Conservation (phyloP, 2,113 vertebrate genomes). For the Crotalus helleri region DNA sequence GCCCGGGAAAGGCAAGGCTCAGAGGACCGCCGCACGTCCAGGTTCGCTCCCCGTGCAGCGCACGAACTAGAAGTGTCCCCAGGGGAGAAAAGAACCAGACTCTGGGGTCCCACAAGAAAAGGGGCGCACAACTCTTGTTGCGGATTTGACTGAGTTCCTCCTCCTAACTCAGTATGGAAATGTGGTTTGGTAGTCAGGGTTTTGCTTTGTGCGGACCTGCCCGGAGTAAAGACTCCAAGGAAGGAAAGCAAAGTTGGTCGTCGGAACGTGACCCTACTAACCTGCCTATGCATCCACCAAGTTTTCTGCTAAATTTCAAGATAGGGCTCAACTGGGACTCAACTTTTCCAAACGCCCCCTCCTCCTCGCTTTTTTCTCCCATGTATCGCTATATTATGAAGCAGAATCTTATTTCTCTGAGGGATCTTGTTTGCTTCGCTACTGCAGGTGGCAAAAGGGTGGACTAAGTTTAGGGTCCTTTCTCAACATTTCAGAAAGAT, state of each 20-base stretch:
- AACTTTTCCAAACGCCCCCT: background rate
- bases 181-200: background rate
- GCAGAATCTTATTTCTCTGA: background rate
- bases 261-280: background rate
- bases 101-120: background rate
- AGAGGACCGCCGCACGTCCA: background rate
- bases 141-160: background rate
- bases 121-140: background rate
- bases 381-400: background rate
- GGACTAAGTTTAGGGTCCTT: background rate
- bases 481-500: background rate
- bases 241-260: background rate
- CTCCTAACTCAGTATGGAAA: background rate
- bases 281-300: background rate
- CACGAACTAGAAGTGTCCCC: background rate
- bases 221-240: background rate
- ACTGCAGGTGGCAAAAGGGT: too few species aligned
- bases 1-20: background rate
- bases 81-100: background rate
- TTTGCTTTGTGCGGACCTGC: background rate
- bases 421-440: background rate
- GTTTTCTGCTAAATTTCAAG: background rate
- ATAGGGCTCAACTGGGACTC: background rate
- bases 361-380: background rate
- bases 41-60: background rate